A percentile compares a stretch with the other conserved stretches of the same genome.
These are phyloP conservation scores for Porites rus DNA, from an alignment of 92 coral and sea anemone species.

Conservation along the genomic window DNA sequence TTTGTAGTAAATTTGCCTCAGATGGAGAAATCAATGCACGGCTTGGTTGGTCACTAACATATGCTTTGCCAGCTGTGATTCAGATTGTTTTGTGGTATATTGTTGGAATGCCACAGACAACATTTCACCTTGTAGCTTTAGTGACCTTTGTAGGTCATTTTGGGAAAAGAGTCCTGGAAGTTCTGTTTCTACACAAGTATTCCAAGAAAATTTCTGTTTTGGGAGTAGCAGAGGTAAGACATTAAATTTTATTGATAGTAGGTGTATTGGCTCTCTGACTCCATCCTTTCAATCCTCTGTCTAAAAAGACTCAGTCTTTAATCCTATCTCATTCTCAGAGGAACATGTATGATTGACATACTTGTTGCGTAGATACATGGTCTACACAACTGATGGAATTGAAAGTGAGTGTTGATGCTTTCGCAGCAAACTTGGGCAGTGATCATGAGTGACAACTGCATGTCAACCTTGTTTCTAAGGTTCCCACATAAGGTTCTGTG, in stretches of 20 bases:
- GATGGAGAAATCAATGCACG: conserved; percentile 70
- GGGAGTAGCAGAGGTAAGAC: conserved; percentile 64
- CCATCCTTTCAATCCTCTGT: no score
- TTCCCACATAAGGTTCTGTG: no score
- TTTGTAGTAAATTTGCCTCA: conserved; percentile 68
- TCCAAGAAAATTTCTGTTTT: conserved; percentile 67
- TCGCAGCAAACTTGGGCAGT: no score
- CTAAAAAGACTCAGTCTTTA: no score
- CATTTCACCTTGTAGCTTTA: conserved; percentile 73
- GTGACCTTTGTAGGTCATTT: conserved; percentile 74
- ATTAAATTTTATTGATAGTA: not conserved
- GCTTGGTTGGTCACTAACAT: conserved; percentile 73
- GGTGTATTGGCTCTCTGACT: no score
- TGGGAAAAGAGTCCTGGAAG: conserved; percentile 75
- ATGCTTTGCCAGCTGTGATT: conserved; percentile 64
- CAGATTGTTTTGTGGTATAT: conserved; percentile 70
- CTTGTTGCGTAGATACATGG: no score
- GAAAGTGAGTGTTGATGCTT: no score
- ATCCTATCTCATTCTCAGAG: no score
- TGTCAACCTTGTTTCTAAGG: no score
- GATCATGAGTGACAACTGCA: no score
- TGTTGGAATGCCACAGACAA: conserved; percentile 66
- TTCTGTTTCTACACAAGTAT: conserved; percentile 80
- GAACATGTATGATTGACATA: no score
- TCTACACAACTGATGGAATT: no score